phyloP scores from a whole-genome alignment of 2,888 invertebrate species.

The Harpalus rufipes region DNA sequence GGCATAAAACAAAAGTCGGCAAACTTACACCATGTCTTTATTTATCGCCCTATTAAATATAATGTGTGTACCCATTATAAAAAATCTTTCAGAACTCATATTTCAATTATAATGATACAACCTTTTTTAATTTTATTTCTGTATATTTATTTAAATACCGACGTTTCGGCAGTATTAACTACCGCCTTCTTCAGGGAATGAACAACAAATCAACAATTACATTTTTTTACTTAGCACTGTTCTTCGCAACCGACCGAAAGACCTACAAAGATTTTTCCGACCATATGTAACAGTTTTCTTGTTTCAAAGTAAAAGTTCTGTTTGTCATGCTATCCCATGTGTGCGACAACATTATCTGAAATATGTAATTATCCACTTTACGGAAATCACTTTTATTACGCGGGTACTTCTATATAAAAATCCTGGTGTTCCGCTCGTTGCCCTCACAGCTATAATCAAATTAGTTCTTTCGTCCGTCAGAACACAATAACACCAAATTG shows the following conservation, averaged over 20 bases:
- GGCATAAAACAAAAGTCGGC: too few species aligned
- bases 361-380: conserved; percentile 66
- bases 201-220: too few species aligned
- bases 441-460: conserved; percentile 64
- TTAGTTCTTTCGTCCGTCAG: conserved; percentile 64
- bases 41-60: too few species aligned
- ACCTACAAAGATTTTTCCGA: neutral
- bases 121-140: too few species aligned
- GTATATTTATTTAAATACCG: too few species aligned
- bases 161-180: too few species aligned
- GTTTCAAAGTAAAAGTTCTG: neutral
- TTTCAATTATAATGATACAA: too few species aligned
- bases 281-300: neutral
- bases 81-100: too few species aligned
- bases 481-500: conserved; percentile 63
- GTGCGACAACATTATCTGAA: conserved; percentile 59
- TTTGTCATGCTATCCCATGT: conserved; percentile 26
- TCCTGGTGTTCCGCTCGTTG: conserved; percentile 61
- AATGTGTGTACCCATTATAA: too few species aligned
- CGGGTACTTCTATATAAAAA: conserved; percentile 62
- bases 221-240: too few species aligned
- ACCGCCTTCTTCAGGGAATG: too few species aligned
- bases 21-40: too few species aligned
- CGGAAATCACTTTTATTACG: conserved; percentile 62
- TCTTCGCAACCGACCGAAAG: neutral